Evolutionary conservation across 2,797 vertebrate genomes (phyloP).

Genomic region (Helostoma temminkii): DNA sequence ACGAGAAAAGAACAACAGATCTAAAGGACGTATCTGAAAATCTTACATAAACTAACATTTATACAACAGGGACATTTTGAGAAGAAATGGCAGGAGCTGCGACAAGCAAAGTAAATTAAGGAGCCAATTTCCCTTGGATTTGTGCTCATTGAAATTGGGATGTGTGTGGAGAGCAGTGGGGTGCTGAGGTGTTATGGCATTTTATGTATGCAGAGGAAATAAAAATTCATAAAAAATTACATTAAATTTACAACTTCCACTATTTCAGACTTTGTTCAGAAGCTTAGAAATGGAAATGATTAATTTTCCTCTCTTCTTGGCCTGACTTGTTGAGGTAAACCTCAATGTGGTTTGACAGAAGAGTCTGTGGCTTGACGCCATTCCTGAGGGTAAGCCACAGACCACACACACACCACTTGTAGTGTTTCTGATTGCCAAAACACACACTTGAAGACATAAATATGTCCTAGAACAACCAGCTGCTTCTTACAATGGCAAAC

Average conservation of each 20-base stretch:
- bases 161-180: not conserved
- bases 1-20: conserved; percentile 23
- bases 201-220: conserved; percentile 15
- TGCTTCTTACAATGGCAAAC: conserved; percentile 36
- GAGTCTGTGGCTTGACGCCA: conserved; percentile 67
- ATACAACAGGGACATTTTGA: conserved; percentile 37
- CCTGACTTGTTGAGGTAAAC: conserved; percentile 59
- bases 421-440: conserved; percentile 37
- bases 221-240: conserved; percentile 22
- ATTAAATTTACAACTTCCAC: not conserved
- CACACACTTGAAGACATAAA: conserved; percentile 28
- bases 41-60: conserved; percentile 33
- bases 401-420: conserved; percentile 28
- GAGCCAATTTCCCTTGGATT: conserved; percentile 17
- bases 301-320: conserved; percentile 48
- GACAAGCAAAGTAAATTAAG: conserved; percentile 35
- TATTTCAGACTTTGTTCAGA: conserved; percentile 27
- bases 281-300: conserved; percentile 46
- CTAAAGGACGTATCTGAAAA: conserved; percentile 29
- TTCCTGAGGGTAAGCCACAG: conserved; percentile 62
- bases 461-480: conserved; percentile 35
- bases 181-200: not conserved
- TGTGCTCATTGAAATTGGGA: conserved; percentile 11
- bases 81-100: conserved; percentile 38
- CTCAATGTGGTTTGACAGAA: conserved; percentile 60